Conservation (phyloP, 2,113 vertebrate species). For the Polyodon spathula region DNA sequence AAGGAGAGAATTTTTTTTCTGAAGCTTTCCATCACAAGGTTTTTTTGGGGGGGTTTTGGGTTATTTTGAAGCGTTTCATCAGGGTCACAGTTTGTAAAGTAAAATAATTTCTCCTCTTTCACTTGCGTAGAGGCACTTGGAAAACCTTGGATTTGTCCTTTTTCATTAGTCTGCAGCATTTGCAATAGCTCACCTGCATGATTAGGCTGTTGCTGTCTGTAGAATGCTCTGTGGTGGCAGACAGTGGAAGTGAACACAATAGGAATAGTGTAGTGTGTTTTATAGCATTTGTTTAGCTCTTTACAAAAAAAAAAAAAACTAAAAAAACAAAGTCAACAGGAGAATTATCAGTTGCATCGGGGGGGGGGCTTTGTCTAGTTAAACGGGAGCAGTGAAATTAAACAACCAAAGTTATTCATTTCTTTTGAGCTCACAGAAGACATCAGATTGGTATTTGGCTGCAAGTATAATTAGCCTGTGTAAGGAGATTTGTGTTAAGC, state of each 20-base stretch:
- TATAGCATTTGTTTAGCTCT: too few species aligned
- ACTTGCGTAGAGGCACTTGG: too few species aligned
- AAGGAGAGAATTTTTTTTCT: too few species aligned
- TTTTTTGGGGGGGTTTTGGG: too few species aligned
- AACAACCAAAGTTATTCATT: neutral
- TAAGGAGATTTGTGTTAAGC: slow-evolving; percentile 55
- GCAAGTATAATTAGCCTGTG: slow-evolving; percentile 56
- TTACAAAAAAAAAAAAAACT: too few species aligned
- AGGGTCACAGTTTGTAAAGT: slow-evolving; percentile 1
- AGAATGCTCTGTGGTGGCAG: neutral
- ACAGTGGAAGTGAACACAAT: neutral
- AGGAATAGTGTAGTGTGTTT: neutral
- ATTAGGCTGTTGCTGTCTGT: neutral
- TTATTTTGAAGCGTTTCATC: neutral
- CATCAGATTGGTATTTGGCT: slow-evolving; percentile 11
- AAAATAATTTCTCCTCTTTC: too few species aligned
- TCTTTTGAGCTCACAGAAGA: neutral
- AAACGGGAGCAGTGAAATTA: neutral
- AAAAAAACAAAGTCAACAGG: neutral
- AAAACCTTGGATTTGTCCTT: neutral
- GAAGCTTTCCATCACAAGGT: too few species aligned
- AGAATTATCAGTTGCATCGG: neutral
- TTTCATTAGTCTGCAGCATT: slow-evolving; percentile 3
- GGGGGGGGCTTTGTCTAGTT: neutral
- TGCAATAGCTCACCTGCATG: slow-evolving; percentile 7